A percentile compares a stretch with the other conserved stretches of the same genome.
Evolutionary conservation across 2,113 vertebrate genomes (phyloP).

Genomic region (Tachuris rubrigastra): DNA sequence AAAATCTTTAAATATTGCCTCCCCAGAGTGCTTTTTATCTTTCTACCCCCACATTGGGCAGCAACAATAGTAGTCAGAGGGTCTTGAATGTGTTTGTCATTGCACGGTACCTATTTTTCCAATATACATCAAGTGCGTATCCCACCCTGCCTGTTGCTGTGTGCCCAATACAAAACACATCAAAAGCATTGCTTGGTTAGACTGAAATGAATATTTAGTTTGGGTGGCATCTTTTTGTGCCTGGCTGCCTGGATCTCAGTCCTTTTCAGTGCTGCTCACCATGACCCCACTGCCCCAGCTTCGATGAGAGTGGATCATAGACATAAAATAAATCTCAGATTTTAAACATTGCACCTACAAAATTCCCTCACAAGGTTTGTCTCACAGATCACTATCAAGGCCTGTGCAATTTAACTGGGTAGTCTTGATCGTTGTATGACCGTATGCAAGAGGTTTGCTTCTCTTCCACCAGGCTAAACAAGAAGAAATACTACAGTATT

Average conservation of each 20-base stretch:
- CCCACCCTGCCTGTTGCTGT: not conserved
- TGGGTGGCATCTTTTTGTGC: not conserved
- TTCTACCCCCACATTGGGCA: not conserved
- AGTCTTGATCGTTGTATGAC: not conserved
- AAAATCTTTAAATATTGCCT: not conserved
- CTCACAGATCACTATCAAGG: not conserved
- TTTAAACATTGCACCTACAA: not conserved
- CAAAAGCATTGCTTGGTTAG: not conserved
- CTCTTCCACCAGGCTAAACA: not conserved
- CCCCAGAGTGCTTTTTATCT: not conserved
- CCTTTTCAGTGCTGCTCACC: not conserved
- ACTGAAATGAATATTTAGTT: not conserved
- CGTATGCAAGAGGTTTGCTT: not conserved
- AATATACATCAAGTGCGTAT: rapidly evolving
- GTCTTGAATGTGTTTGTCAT: not conserved
- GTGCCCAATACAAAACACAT: rapidly evolving
- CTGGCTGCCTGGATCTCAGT: not conserved
- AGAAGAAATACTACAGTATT: not conserved
- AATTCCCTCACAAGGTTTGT: not conserved
- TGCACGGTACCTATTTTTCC: not conserved
- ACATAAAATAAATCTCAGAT: not conserved
- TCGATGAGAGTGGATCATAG: rapidly evolving
- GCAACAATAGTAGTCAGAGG: not conserved
- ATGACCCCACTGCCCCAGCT: not conserved
- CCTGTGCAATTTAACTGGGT: not conserved